These are phyloP conservation scores for Myrmecophaga tridactyla DNA, from an alignment of 2,113 vertebrate genomes.

Conservation along the genomic window DNA sequence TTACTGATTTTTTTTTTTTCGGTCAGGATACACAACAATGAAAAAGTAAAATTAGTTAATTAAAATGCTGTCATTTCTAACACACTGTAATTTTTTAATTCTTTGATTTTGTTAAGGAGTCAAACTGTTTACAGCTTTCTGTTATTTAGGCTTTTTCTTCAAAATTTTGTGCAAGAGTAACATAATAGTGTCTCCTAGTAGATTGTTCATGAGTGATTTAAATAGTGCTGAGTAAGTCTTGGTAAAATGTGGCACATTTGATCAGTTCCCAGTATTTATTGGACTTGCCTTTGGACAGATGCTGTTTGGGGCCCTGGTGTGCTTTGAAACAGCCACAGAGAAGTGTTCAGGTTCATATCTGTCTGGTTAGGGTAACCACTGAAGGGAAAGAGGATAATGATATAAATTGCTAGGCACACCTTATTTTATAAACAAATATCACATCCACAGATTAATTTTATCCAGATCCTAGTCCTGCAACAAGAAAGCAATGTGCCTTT, in stretches of 20 bases:
- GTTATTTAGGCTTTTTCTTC: neutral
- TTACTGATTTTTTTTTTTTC: neutral
- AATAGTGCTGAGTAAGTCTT: rapidly evolving
- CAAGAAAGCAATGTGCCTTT: neutral
- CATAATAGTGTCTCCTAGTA: neutral
- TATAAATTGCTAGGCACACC: rapidly evolving
- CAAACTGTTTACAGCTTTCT: neutral
- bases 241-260: rapidly evolving
- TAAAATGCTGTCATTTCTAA: constrained; percentile 25
- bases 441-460: neutral
- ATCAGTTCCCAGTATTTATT: neutral
- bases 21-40: neutral
- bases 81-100: neutral
- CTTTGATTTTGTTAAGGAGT: neutral
- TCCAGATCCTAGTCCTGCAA: neutral
- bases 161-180: neutral
- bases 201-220: rapidly evolving
- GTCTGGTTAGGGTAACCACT: neutral
- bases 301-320: neutral
- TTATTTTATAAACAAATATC: neutral
- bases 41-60: neutral
- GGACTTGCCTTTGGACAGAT: too few species aligned
- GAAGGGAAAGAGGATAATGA: neutral
- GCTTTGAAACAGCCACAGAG: neutral
- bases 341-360: neutral